Evolutionary conservation across 2,888 invertebrate species (phyloP).

Genomic region (Drosophila mayaguana): DNA sequence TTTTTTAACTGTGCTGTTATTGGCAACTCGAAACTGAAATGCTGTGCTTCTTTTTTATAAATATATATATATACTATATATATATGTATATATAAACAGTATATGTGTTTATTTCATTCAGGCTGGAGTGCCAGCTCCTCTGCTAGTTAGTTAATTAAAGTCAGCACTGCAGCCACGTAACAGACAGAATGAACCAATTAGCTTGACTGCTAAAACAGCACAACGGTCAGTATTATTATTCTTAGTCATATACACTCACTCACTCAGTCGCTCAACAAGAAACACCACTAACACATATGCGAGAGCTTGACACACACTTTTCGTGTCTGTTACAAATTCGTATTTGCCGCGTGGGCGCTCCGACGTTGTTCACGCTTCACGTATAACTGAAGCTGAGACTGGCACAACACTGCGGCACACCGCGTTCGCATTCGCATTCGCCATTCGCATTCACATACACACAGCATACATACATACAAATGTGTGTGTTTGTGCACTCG

Average conservation of each 20-base stretch:
- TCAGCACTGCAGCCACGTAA: conserved; percentile 46
- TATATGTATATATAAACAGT: conserved; percentile 4
- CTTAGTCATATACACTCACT: conserved; percentile 32
- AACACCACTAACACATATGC: conserved; percentile 22
- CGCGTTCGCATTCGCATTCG: conserved; percentile 25
- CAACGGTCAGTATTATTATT: conserved; percentile 43
- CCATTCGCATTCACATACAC: conserved; percentile 3
- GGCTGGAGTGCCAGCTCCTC: conserved; percentile 31
- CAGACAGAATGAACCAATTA: conserved; percentile 41
- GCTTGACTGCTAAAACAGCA: conserved; percentile 37
- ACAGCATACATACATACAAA: conserved; percentile 1
- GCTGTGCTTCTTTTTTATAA: conserved; percentile 1
- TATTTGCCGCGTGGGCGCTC: conserved; percentile 52
- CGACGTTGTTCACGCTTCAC: conserved; percentile 62
- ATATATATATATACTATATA: background rate
- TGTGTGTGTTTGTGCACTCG: conserved; percentile 17
- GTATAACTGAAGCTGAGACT: conserved; percentile 66
- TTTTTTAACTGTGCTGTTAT: conserved; percentile 27
- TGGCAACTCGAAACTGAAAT: conserved; percentile 42
- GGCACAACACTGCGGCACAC: conserved; percentile 54
- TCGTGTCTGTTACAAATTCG: conserved; percentile 28
- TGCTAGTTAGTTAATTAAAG: conserved; percentile 31
- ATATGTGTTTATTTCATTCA: conserved; percentile 14
- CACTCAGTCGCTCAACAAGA: conserved; percentile 16
- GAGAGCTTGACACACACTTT: conserved; percentile 50